These are phyloP conservation scores for Teleopsis dalmanni DNA, from an alignment of 1,140 invertebrate genomes.

Conservation along the genomic window DNA sequence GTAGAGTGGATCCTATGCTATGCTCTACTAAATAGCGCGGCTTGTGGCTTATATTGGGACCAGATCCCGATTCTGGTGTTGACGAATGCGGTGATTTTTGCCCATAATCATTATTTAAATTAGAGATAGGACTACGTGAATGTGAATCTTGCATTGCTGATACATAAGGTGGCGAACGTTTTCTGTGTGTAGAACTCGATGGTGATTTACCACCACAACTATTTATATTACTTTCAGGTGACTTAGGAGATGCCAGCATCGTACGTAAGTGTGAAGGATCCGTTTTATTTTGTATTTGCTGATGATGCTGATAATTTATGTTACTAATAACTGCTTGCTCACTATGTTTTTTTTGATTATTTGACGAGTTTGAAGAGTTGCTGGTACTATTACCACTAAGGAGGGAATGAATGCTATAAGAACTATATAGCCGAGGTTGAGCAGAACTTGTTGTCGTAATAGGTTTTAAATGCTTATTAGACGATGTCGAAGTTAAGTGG, in stretches of 20 bases:
- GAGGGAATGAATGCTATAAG: constrained; percentile 70
- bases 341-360: constrained; percentile 18
- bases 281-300: constrained; percentile 23
- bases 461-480: constrained; percentile 1
- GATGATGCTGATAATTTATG: constrained; percentile 21
- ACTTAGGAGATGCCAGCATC: constrained; percentile 31
- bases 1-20: not conserved
- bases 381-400: constrained; percentile 50
- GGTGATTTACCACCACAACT: constrained; percentile 29
- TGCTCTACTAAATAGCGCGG: not conserved
- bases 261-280: constrained; percentile 23
- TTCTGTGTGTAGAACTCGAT: constrained; percentile 29
- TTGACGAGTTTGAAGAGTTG: constrained; percentile 15
- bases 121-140: constrained; percentile 3
- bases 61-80: not conserved
- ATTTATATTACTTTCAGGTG: constrained; percentile 28
- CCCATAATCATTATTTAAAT: constrained; percentile 19
- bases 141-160: constrained; percentile 23
- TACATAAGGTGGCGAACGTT: constrained; percentile 35
- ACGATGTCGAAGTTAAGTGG: constrained; percentile 1
- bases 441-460: constrained; percentile 20
- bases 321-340: constrained; percentile 19
- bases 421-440: constrained; percentile 47
- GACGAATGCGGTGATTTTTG: constrained; percentile 20
- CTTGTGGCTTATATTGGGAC: constrained; percentile 2